Evolutionary conservation across 2,888 invertebrate species (phyloP), one percentile per base, ranked within the genome.

Genomic region (Amiota minor): DNA sequence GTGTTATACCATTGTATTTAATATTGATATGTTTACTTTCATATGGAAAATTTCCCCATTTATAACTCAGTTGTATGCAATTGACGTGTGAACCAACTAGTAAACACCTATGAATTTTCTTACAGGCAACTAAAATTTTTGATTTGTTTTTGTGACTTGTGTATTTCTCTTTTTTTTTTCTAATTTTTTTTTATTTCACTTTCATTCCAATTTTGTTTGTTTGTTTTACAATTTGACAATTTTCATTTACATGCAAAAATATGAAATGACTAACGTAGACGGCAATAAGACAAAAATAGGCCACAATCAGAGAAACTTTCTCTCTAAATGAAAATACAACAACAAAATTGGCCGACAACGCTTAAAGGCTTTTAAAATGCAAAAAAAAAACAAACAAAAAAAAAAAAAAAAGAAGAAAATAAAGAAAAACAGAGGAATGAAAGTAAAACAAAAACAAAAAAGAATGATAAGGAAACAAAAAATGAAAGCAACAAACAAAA

Each of bases 171-270:
- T n/a, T 64, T 64, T 64, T 8, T 46, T 14, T 64, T 11, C 6
- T 20, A 18, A 11, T n/a, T 46, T 47, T 6, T 16, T 49, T 65
- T 10, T 11, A 65, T 11, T 18, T 49, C 46, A 47, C 47, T 46
- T 46, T 9, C 47, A 47, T 45, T 47, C 9, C 10, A 47, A 16
- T 47, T 65, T 49, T 65, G 9, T 35, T 14, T 65, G 16, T 49
- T 12, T 49, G 4, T 65, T 16, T 12, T 20, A 53, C 72, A 45
- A 11, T 59, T 70, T 72, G 75, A 69, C 72, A 71, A 73, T 62
- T 79, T 73, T 73, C 70, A 77, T 75, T 75, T 71, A 73, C 65
- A 77, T 71, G 67, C 72, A 72, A 78, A 74, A 72, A 70, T 69
- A 64, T 50, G 46, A 61, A 71, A 71, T 68, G 23, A 23, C 67